Conservation (phyloP, 2,797 vertebrate species). For the Lycodopsis pacificus region DNA sequence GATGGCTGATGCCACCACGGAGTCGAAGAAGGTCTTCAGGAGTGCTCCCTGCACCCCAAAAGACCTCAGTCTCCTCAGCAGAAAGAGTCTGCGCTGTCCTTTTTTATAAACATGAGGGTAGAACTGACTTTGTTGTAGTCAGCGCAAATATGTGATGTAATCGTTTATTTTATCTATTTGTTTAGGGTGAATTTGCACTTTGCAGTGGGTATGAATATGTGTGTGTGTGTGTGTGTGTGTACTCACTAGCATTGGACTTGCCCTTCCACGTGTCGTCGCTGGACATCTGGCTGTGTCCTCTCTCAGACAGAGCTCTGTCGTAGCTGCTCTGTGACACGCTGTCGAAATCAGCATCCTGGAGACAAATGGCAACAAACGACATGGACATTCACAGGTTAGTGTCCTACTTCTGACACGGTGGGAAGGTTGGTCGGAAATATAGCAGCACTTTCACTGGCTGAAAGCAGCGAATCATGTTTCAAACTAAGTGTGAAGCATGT, state of each 20-base stretch:
- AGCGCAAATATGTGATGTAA: not conserved
- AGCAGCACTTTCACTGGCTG: not conserved
- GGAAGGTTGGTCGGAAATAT: not conserved
- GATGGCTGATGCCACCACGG: too few species aligned
- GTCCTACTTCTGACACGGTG: not conserved
- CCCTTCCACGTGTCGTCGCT: conserved; percentile 97
- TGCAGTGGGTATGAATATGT: not conserved
- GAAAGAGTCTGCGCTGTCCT: too few species aligned
- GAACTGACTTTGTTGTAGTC: not conserved
- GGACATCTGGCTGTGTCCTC: conserved; percentile 96
- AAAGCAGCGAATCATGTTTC: not conserved
- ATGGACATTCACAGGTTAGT: not conserved
- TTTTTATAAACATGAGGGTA: too few species aligned
- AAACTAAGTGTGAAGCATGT: not conserved
- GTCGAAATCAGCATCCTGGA: conserved; percentile 94
- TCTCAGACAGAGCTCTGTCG: conserved; percentile 94
- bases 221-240: not conserved
- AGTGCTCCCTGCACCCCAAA: too few species aligned
- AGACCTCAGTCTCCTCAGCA: too few species aligned
- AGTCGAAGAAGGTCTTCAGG: too few species aligned
- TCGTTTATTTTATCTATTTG: not conserved
- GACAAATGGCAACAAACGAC: not conserved
- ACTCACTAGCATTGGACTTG: conserved; percentile 90
- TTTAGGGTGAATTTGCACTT: not conserved
- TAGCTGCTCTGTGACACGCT: conserved; percentile 94